Evolutionary conservation across 2,113 vertebrate genomes (phyloP).

Genomic region (Gnathonemus echidnorhynchus): DNA sequence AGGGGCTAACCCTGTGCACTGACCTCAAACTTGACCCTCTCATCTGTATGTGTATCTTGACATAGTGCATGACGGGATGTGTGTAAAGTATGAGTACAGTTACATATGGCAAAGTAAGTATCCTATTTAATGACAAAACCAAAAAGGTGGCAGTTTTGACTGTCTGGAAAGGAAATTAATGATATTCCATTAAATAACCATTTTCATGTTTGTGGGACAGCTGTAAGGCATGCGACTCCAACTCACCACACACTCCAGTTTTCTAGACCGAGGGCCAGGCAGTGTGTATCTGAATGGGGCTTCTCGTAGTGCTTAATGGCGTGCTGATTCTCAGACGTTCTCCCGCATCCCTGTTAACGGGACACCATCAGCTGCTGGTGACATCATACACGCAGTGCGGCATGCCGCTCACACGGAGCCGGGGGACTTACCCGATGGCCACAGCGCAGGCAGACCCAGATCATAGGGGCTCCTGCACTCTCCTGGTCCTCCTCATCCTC

Average conservation of each 20-base stretch:
- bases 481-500: constrained; percentile 57
- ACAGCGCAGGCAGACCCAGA: constrained; percentile 95
- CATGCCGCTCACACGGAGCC: background rate
- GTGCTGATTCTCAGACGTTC: constrained; percentile 74
- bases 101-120: background rate
- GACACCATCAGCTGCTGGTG: background rate
- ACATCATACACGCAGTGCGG: background rate
- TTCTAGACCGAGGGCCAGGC: constrained; percentile 80
- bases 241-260: constrained; percentile 88
- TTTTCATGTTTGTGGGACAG: background rate
- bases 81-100: background rate
- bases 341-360: constrained; percentile 77
- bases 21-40: background rate
- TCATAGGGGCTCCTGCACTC: constrained; percentile 47
- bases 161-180: background rate
- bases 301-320: constrained; percentile 81
- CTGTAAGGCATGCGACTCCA: background rate
- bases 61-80: background rate
- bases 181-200: background rate
- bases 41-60: background rate
- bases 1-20: background rate
- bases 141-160: background rate
- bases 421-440: constrained; percentile 74
- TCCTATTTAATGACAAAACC: background rate
- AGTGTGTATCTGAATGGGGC: constrained; percentile 81